Conservation (phyloP, 2,888 invertebrate genomes). For the Entomobrya proxima region DNA sequence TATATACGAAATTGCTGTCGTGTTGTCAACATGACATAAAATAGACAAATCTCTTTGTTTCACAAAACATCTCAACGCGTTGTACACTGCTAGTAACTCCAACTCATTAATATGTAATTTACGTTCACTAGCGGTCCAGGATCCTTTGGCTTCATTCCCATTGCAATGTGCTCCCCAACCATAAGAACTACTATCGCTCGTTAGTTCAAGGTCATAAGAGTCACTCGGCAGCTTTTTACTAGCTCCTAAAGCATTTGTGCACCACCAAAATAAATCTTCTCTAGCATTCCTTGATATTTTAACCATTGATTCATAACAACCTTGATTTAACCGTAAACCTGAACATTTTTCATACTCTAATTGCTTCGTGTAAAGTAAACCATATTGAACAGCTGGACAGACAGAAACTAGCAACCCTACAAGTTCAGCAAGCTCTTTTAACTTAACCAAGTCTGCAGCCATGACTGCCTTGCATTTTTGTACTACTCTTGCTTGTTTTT, state of each 20-base stretch:
- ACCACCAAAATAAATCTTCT: neutral
- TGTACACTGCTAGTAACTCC: neutral
- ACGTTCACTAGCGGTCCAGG: neutral
- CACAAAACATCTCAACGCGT: neutral
- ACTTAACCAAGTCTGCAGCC: neutral
- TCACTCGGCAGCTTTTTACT: neutral
- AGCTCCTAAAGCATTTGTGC: neutral
- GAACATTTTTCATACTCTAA: neutral
- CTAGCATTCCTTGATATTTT: neutral
- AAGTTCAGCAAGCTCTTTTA: neutral
- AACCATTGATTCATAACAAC: neutral
- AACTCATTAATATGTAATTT: neutral
- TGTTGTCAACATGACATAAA: neutral
- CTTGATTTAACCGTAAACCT: neutral
- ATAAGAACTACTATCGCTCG: neutral
- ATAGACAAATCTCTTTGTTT: neutral
- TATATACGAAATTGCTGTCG: neutral
- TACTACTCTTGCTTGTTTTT: neutral
- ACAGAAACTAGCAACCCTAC: conserved; percentile 21
- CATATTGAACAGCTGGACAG: neutral
- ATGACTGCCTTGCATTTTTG: neutral
- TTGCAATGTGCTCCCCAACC: neutral
- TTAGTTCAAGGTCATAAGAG: neutral
- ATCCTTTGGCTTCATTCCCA: neutral
- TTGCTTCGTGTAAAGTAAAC: neutral